Evolutionary conservation across 2,797 vertebrate genomes (phyloP).

Genomic region (Siniperca scherzeri): DNA sequence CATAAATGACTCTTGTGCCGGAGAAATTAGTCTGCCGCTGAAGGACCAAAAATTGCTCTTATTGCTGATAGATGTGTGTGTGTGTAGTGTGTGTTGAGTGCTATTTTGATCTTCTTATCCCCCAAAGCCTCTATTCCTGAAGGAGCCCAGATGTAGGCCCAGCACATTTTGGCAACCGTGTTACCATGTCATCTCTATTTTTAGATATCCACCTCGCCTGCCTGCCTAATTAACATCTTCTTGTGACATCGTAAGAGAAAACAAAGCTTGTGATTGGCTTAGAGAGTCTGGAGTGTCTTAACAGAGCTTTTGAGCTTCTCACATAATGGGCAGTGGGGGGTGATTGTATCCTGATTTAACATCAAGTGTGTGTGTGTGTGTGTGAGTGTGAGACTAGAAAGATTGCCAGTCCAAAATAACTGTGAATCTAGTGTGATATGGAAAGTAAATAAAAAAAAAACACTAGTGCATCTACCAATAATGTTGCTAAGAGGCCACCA

Average conservation of each 20-base stretch:
- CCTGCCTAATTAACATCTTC: conserved; percentile 65
- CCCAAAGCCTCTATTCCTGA: conserved; percentile 26
- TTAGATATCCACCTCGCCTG: conserved; percentile 42
- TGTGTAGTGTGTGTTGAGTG: conserved; percentile 14
- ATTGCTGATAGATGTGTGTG: conserved; percentile 42
- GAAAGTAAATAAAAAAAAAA: not conserved
- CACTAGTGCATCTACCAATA: not conserved
- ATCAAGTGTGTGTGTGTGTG: not conserved
- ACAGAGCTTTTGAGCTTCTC: conserved; percentile 48
- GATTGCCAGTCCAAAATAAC: not conserved
- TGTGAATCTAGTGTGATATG: not conserved
- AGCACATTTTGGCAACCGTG: conserved; percentile 43
- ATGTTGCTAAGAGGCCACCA: not conserved
- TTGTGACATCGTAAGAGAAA: conserved; percentile 50
- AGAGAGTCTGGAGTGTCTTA: conserved; percentile 43
- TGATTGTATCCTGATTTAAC: conserved; percentile 48
- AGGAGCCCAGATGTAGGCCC: conserved; percentile 41
- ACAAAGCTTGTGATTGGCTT: conserved; percentile 58
- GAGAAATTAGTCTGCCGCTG: conserved; percentile 53
- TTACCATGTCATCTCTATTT: conserved; percentile 64
- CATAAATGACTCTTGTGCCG: conserved; percentile 42
- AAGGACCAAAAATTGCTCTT: conserved; percentile 56
- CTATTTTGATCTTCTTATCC: conserved; percentile 54
- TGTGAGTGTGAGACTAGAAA: not conserved
- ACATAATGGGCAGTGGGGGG: conserved; percentile 21